A percentile compares a stretch with the other conserved stretches of the same genome.
phyloP scores from a whole-genome alignment of 2,888 invertebrate genomes.

The Timema podura region DNA sequence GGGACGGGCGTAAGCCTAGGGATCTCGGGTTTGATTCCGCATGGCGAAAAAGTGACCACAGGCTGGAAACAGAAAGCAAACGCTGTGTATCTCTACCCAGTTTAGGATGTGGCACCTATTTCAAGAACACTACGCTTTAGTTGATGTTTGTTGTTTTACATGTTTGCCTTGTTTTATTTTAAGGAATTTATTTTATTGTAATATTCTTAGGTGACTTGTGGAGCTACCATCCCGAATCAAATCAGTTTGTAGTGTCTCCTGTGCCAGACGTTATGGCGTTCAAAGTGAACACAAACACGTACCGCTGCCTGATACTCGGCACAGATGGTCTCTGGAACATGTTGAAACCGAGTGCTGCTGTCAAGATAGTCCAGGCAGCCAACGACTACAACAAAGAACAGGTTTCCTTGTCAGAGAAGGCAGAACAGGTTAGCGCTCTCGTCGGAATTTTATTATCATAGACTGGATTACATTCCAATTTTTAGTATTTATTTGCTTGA shows the following conservation, averaged over 20 bases:
- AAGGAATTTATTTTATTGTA: background rate
- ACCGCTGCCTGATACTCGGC: slow-evolving; percentile 85
- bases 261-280: slow-evolving; percentile 92
- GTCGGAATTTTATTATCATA: no score
- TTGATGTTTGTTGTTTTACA: no score
- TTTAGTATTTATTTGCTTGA: no score
- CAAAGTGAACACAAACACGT: slow-evolving; percentile 68
- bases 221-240: slow-evolving; percentile 89
- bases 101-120: no score
- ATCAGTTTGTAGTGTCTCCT: slow-evolving; percentile 95
- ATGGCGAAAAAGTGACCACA: no score
- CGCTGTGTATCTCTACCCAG: no score
- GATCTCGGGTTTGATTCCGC: no score
- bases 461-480: no score
- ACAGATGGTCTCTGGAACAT: slow-evolving; percentile 98
- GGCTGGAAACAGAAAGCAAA: no score
- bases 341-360: slow-evolving; percentile 75
- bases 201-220: slow-evolving; percentile 75
- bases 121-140: no score
- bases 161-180: no score
- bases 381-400: slow-evolving; percentile 73
- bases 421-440: background rate
- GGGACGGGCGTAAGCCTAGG: no score
- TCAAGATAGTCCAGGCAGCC: slow-evolving; percentile 66
- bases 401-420: slow-evolving; percentile 29